Evolutionary conservation across 2,113 vertebrate genomes (phyloP), one percentile per base, ranked within the genome.

Genomic region (Corvus moneduloides): DNA sequence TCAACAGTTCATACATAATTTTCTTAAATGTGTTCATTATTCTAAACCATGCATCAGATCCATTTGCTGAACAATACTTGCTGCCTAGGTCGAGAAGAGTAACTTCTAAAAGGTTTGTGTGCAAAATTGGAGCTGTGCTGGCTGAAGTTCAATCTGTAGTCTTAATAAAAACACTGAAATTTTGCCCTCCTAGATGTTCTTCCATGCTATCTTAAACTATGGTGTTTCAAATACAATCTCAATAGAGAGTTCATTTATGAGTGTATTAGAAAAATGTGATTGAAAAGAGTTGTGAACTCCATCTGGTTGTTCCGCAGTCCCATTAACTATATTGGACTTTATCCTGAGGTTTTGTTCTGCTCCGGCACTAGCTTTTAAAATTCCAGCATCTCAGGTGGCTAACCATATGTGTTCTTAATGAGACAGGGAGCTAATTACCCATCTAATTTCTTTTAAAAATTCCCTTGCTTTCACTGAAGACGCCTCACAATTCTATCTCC

Each of bases 321-420:
- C 24, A 49, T 51, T 88, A 74, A 74, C 79, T 67, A 15, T 63
- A 52, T 52, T 62, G 79, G 81, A 80, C 67, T 91, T 94, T 63
- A 86, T 77, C 75, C 84, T 94, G 78, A 90, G 61, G 11, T 90
- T 93, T 95, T 88, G 75, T 90, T 85, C 64, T 88, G 68, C 72
- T 93, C 44, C 39, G 51, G 33, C 37, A 88, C 28, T 67, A 71
- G 79, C 68, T 91, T 94, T 96, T 86, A 95, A 85, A 90, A 86
- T 88, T 94, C 59, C 59, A 88, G 41, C 24, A 86, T 91, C 82
- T 96, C 94, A 94, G 90, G 91, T 96, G 87, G 72, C 92, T 91
- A 96, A 80, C 51, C 85, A 93, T 90, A 94, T 90, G 92, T 94
- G 79, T 81, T 94, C 85, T 88, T 93, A 94, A 94, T 94, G 82